Base-by-base conservation (phyloP, 2,888 invertebrate genomes). In the Orchestes rusci region DNA sequence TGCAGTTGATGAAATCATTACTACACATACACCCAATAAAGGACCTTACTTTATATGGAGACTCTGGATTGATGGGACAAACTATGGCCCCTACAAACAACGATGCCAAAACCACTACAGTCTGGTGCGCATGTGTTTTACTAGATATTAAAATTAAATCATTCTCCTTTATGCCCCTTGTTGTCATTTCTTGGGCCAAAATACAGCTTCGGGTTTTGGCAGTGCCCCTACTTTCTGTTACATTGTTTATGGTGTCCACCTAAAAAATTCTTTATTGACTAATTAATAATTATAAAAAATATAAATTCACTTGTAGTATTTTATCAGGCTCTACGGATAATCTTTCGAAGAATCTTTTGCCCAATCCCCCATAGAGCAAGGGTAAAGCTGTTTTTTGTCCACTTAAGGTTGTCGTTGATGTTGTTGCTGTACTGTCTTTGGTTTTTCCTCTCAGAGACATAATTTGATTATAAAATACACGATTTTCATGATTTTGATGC, bases 1-100 rank as follows among this genome's bases (percentile, higher is more conserved):
- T 47, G 15, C 2, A 36, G 23, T 19, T 20, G 31, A 41, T 13
- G 13, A 28, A 18, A 23, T 23, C n/a, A n/a, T n/a, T n/a, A n/a
- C 5, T 29, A 16, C n/a, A 38, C 27, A 18, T 36, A 12, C 10
- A 16, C 8, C 4, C 8, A 20, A 20, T 12, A 33, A 33, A 40
- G 29, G 15, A 10, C 5, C 37, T 1, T 29, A 47, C 42, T 28
- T 48, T 44, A 17, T 23, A 48, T 13, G 55, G 47, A 8, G 56
- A 39, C 19, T 62, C 59, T 3, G 59, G 54, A 41, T 61, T 59
- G 3, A 66, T 8, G 1, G 64, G 62, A 4, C 62, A 60, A 7
- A 65, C 56, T n/a, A 63, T 60, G 1, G 62, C 61, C 1, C 63
- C 64, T 4, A 60, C 30, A 27, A 65, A 57, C 5, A 65, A 48